Evolutionary conservation across 2,888 invertebrate species (phyloP).

Genomic region (Aphrophora alni): DNA sequence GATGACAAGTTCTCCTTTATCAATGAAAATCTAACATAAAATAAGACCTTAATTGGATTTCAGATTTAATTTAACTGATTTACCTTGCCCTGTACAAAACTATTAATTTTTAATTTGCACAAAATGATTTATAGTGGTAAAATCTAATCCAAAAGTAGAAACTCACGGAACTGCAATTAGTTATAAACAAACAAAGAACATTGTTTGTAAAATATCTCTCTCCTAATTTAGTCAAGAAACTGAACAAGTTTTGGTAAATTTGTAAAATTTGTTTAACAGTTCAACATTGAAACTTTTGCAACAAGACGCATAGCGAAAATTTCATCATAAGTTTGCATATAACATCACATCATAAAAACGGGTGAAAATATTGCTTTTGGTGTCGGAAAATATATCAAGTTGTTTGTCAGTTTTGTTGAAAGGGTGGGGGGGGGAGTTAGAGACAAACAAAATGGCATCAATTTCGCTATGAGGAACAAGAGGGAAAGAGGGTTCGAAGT

Average conservation of each 20-base stretch:
- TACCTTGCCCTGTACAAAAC: too few species aligned
- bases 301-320: not conserved
- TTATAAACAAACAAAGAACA: too few species aligned
- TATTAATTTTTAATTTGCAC: too few species aligned
- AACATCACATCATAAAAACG: not conserved
- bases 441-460: not conserved
- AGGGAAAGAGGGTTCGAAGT: not conserved
- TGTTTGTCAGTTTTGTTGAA: not conserved
- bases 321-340: not conserved
- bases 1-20: too few species aligned
- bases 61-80: too few species aligned
- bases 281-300: not conserved
- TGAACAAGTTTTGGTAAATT: not conserved
- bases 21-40: too few species aligned
- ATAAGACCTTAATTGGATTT: too few species aligned
- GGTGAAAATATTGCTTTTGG: slow-evolving; percentile 9
- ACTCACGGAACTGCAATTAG: too few species aligned
- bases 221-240: not conserved
- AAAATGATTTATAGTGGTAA: too few species aligned
- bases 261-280: not conserved
- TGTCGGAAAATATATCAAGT: slow-evolving; percentile 4
- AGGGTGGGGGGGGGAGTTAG: not conserved
- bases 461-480: not conserved
- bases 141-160: too few species aligned
- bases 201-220: too few species aligned